Conservation (phyloP, 2,113 vertebrate genomes). For the Cyanocitta stelleri region DNA sequence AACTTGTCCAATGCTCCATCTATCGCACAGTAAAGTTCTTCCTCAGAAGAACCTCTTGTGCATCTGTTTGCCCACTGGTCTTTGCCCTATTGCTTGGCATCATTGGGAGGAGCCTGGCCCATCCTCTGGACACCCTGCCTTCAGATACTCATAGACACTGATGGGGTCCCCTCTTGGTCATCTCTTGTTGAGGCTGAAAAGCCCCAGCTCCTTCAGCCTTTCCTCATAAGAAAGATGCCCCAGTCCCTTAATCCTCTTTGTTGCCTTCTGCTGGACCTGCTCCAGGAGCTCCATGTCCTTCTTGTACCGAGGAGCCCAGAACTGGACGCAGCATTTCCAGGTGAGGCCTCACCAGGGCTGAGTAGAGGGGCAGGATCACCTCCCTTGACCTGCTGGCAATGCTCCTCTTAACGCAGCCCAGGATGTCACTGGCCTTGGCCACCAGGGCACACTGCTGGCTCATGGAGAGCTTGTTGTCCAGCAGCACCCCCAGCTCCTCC, state of each 20-base stretch:
- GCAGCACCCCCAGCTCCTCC: no score
- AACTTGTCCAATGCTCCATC: not conserved
- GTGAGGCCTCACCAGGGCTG: not conserved
- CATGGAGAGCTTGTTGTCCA: no score
- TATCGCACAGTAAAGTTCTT: accelerated
- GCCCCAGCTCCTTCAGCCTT: not conserved
- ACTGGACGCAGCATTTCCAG: no score
- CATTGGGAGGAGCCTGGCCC: not conserved
- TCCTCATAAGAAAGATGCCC: not conserved
- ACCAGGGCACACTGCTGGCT: no score
- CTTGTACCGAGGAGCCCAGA: not conserved
- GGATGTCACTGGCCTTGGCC: no score
- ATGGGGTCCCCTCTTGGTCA: not conserved
- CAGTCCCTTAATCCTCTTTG: not conserved
- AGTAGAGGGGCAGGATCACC: not conserved
- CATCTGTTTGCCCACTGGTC: not conserved
- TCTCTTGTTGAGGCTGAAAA: not conserved
- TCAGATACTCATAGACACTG: not conserved
- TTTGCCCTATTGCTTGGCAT: not conserved
- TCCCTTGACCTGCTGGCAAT: not conserved
- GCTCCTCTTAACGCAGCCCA: not conserved
- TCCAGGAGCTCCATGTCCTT: not conserved
- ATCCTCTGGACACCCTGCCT: not conserved
- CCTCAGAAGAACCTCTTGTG: not conserved
- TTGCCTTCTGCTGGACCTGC: not conserved